phyloP scores from a whole-genome alignment of 2,888 invertebrate species.

The Steinernema hermaphroditum region DNA sequence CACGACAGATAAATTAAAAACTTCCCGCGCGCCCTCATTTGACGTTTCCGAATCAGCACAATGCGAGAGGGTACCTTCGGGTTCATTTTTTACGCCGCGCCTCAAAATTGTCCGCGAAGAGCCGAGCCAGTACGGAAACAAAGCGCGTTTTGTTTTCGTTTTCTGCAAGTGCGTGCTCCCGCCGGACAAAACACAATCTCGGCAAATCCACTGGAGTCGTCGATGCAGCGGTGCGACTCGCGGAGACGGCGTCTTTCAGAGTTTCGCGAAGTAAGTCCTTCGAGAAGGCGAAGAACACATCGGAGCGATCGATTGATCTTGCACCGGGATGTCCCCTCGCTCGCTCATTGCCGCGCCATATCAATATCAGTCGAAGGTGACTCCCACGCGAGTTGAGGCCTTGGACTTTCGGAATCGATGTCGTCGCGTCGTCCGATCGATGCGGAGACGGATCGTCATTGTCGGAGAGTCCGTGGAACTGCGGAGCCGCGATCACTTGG shows the following conservation, averaged over 20 bases:
- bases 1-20: too few species aligned
- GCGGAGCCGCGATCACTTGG: neutral
- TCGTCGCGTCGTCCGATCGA: too few species aligned
- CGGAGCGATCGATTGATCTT: slow-evolving; percentile 16
- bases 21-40: too few species aligned
- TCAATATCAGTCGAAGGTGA: slow-evolving; percentile 15
- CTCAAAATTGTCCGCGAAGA: too few species aligned
- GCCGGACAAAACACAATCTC: neutral
- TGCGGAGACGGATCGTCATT: too few species aligned
- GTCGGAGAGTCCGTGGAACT: too few species aligned
- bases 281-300: neutral
- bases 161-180: neutral
- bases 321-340: slow-evolving; percentile 9
- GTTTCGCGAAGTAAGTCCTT: neutral
- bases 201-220: neutral
- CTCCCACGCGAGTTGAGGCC: too few species aligned
- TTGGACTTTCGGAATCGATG: too few species aligned
- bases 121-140: too few species aligned
- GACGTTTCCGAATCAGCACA: too few species aligned
- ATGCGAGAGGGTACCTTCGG: too few species aligned
- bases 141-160: neutral
- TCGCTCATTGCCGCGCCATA: slow-evolving; percentile 11
- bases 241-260: neutral
- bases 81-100: too few species aligned
- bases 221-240: neutral